Base-by-base conservation (phyloP, 2,113 vertebrate genomes). In the Isichthys henryi region DNA sequence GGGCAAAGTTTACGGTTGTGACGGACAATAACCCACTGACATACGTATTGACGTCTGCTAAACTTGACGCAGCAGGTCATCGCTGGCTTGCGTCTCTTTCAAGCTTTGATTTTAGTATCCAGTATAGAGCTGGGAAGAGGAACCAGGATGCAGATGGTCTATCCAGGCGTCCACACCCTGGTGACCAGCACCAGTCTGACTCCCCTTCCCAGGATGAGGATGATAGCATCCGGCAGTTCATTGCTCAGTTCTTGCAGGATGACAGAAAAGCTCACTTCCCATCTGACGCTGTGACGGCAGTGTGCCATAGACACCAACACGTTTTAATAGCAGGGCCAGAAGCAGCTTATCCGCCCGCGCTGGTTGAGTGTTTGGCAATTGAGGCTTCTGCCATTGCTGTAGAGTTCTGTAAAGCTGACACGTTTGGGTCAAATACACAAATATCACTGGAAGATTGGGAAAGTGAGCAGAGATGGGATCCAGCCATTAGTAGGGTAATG, bases 391-490 rank as follows among this genome's bases (percentile, higher is more conserved):
- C 90, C 10, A 90, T 89, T 21, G 86, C 85, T 15, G 48, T 43
- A 27, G 91, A 80, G 17, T 90, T 84, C 11, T 27, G 8, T 21
- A 39, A 84, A 2, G 31, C 88, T 7, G 58, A 91, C 56, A 6
- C 88, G 8, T 50, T 90, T 15, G 49, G 89, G 7, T 87, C 88
- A 1, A 50, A 88, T 31, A 90, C 88, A 0, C 88, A 11, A 13
- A 91, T 91, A 82, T 92, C 90, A 10, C 62, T 15, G 0, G 86
- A 86, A 50, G 83, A 90, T 9, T 91, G 90, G 91, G 70, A 53
- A 3, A 6, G 23, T 1, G 91, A 90, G 31, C 88, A 91, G 66
- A 48, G 45, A 84, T 7, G 84, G 4, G 35, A 91, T 35, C 91
- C 90, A 2, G 6, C 7, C 5, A 91, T 88, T 45, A 89, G 87